Conservation (phyloP, 2,888 invertebrate genomes). For the Cheilosia vulpina region DNA sequence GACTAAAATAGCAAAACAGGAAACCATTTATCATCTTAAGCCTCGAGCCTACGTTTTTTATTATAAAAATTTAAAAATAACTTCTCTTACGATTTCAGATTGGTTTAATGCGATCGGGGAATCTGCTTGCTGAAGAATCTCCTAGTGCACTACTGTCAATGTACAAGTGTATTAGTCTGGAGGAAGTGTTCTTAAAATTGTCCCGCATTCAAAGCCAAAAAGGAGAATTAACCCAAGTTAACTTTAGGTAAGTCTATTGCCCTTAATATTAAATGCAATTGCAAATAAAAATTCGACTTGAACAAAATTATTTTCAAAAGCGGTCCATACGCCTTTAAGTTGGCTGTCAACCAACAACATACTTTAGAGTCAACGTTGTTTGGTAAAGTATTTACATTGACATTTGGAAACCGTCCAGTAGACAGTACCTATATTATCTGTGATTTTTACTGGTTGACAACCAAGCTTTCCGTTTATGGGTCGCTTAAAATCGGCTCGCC, state of each 20-base stretch:
- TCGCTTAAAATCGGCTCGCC: no score
- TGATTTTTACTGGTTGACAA: no score
- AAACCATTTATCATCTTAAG: no score
- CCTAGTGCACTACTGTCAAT: constrained; percentile 92
- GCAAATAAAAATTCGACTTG: background rate
- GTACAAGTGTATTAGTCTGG: constrained; percentile 93
- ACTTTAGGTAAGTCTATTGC: constrained; percentile 81
- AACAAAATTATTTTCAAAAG: background rate
- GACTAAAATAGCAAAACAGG: no score
- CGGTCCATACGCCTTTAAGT: background rate
- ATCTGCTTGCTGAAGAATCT: constrained; percentile 94
- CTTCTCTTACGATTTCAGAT: constrained; percentile 86
- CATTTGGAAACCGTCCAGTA: no score
- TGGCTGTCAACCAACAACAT: no score
- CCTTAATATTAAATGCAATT: background rate
- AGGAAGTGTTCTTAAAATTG: constrained; percentile 96
- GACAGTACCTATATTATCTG: no score
- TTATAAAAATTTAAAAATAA: background rate
- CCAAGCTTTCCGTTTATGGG: no score
- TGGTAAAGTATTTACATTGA: no score
- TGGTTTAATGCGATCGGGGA: constrained; percentile 96
- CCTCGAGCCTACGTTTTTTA: no score
- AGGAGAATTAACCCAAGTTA: constrained; percentile 83
- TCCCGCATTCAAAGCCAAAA: constrained; percentile 91
- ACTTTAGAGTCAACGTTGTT: no score